phyloP scores from a whole-genome alignment of 1,140 invertebrate species.

The Micrasema minimum region DNA sequence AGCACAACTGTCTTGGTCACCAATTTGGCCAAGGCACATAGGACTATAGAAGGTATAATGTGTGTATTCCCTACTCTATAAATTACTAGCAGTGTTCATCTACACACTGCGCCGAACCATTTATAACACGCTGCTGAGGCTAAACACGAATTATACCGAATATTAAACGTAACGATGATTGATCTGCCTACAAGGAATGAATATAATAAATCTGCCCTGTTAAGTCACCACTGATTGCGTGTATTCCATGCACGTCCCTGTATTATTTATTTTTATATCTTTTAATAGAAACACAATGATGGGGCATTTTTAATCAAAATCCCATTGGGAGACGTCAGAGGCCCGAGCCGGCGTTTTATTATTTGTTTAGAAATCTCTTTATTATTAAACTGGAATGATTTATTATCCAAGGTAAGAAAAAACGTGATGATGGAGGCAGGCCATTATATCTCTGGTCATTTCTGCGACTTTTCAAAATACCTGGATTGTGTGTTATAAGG shows the following conservation, averaged over 20 bases:
- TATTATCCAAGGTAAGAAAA: constrained; percentile 25
- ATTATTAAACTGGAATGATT: constrained; percentile 45
- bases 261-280: constrained; percentile 15
- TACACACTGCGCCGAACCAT: constrained; percentile 5
- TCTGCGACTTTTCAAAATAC: too few species aligned
- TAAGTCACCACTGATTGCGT: constrained; percentile 43
- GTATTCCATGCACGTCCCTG: constrained; percentile 6
- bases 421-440: too few species aligned
- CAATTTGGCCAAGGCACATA: too few species aligned
- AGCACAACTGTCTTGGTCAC: too few species aligned
- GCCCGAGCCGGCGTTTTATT: constrained; percentile 24
- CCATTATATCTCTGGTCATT: too few species aligned
- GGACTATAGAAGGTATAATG: too few species aligned
- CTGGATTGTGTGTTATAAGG: too few species aligned
- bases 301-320: constrained; percentile 42
- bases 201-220: constrained; percentile 36
- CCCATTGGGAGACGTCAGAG: constrained; percentile 30
- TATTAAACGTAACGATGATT: constrained; percentile 44
- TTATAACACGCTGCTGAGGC: constrained; percentile 20
- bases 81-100: background rate
- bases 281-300: constrained; percentile 40
- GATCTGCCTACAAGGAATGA: constrained; percentile 35
- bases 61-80: background rate
- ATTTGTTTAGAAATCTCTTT: constrained; percentile 47
- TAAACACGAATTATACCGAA: constrained; percentile 32